phyloP scores from a whole-genome alignment of 2,888 invertebrate genomes.

The Carcina quercana region DNA sequence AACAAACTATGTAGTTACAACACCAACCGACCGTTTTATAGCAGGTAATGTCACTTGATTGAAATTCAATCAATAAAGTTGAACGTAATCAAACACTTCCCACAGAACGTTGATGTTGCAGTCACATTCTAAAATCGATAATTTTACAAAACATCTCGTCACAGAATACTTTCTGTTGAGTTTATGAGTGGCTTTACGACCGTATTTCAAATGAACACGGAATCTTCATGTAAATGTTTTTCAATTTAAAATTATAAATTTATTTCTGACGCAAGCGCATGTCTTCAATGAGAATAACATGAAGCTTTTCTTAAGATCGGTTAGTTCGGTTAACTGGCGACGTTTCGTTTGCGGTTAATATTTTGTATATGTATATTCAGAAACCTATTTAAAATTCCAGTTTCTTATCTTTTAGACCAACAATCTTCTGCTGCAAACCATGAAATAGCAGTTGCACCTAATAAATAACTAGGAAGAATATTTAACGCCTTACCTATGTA shows the following conservation, averaged over 20 bases:
- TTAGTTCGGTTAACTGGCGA: too few relatives aligned
- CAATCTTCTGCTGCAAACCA: too few relatives aligned
- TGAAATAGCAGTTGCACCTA: too few relatives aligned
- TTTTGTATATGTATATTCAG: too few relatives aligned
- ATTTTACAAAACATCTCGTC: slow-evolving; percentile 28
- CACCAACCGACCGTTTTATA: background rate
- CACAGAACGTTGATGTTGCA: slow-evolving; percentile 12
- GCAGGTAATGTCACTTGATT: slow-evolving; percentile 24
- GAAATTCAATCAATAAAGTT: slow-evolving; percentile 33
- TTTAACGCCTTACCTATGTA: too few relatives aligned
- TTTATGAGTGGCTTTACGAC: slow-evolving; percentile 26
- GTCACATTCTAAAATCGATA: slow-evolving; percentile 25
- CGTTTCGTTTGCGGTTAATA: too few relatives aligned
- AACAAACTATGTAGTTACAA: background rate
- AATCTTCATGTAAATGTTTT: slow-evolving; percentile 28
- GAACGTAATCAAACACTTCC: slow-evolving; percentile 28
- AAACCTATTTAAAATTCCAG: too few relatives aligned
- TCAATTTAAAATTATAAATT: slow-evolving; percentile 35
- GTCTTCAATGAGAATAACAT: slow-evolving; percentile 29
- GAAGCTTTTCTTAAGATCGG: slow-evolving; percentile 41
- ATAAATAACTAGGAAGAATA: too few relatives aligned
- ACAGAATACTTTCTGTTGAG: slow-evolving; percentile 32
- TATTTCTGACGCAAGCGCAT: slow-evolving; percentile 13
- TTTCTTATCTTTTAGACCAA: too few relatives aligned
- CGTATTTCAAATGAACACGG: slow-evolving; percentile 35